These are phyloP conservation scores for Catocala fraxini DNA, from an alignment of 2,888 invertebrate species.

Conservation along the genomic window DNA sequence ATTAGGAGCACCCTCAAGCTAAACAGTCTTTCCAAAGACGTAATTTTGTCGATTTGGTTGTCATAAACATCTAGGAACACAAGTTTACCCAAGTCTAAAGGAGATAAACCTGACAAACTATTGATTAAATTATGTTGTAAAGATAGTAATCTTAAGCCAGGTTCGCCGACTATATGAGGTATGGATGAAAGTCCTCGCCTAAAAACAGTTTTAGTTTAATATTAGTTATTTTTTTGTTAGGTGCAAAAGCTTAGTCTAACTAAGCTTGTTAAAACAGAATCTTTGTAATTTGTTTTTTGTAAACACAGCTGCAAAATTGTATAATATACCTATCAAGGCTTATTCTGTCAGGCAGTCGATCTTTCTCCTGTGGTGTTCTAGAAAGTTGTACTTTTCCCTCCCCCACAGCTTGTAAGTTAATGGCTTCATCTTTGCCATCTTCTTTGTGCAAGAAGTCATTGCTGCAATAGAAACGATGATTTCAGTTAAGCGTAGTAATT, in stretches of 20 bases:
- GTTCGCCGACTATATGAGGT: slow-evolving; percentile 94
- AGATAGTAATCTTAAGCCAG: slow-evolving; percentile 93
- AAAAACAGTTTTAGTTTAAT: slow-evolving; percentile 15
- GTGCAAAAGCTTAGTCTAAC: too few relatives aligned
- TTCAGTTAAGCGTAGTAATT: too few relatives aligned
- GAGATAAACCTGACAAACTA: slow-evolving; percentile 89
- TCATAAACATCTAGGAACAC: slow-evolving; percentile 98
- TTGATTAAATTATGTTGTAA: slow-evolving; percentile 97
- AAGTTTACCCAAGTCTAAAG: slow-evolving; percentile 90
- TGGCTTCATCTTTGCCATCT: slow-evolving; percentile 72
- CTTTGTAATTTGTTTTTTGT: too few relatives aligned
- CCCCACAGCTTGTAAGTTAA: slow-evolving; percentile 87
- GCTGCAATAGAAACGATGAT: slow-evolving; percentile 24
- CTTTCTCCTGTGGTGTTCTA: slow-evolving; percentile 92
- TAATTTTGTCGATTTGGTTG: slow-evolving; percentile 96
- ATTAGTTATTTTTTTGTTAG: too few relatives aligned
- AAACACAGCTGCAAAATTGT: neutral
- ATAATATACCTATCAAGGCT: slow-evolving; percentile 92
- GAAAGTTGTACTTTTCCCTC: slow-evolving; percentile 91
- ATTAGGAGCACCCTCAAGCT: slow-evolving; percentile 95
- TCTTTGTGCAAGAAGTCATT: slow-evolving; percentile 63
- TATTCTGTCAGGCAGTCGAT: slow-evolving; percentile 95
- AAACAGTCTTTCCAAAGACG: slow-evolving; percentile 92
- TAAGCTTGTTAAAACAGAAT: too few relatives aligned
- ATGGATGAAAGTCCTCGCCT: slow-evolving; percentile 94